Evolutionary conservation across 2,113 vertebrate genomes (phyloP), one percentile per base, ranked within the genome.

Genomic region (Galbula dea): DNA sequence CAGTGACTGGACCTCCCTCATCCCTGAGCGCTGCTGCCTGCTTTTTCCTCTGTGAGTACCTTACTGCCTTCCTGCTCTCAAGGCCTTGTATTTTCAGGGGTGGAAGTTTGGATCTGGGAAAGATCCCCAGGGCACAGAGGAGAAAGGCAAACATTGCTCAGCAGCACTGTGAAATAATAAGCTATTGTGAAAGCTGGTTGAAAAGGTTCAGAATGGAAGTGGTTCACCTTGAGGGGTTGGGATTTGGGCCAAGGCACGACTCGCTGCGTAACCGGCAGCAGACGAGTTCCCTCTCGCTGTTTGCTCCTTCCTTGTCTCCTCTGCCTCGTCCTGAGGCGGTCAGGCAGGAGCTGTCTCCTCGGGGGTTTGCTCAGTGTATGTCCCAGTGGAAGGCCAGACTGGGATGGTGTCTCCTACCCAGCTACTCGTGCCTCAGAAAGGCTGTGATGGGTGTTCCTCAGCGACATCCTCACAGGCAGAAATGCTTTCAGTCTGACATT

Each of bases 71-170:
- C 91, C 85, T 81, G 82, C 36, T 83, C 92, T 94, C 89, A 95
- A 94, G 91, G 87, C 89, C 57, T 86, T 71, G 46, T 45, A 18
- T 89, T 95, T 88, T 83, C 48, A 32, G 41, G n/a, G 55, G 43
- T 86, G 93, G 94, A 62, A 84, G 61, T 30, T 15, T 92, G 89
- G 78, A 58, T 51, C 51, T 92, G 89, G 86, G 78, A 69, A 83
- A 58, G 59, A 71, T 96, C 92, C 93, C 82, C 90, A 79, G 90
- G 92, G 92, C 18, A 3, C 9, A 4, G 84, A 77, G 83, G 59
- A 93, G 92, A 91, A 91, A 91, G 76, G 92, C 92, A 96, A 89
- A 88, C 55, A 77, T 77, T 83, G 93, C 93, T 95, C 67, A 93
- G 92, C 93, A 88, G 67, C 84, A 12, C 41, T 1, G 4, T 0